Base-by-base conservation (phyloP, 2,888 invertebrate genomes). In the Callyntrura sp. region DNA sequence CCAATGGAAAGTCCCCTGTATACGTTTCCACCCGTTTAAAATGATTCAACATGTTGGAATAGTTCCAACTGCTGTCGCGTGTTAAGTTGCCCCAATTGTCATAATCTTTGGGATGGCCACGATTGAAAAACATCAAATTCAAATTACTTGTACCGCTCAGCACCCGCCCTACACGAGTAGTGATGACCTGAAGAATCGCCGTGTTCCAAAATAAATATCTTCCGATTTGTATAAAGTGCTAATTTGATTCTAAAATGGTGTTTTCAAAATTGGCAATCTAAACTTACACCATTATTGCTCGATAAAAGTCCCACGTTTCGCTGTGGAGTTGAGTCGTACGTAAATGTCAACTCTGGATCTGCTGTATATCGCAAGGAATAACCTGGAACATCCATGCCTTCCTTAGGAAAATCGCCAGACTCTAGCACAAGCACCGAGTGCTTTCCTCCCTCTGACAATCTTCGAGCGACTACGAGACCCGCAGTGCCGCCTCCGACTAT, bases 71-170 rank as follows among this genome's bases (percentile, higher is more conserved):
- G 20, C 35, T 9, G 11, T 87, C 68, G 11, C 45, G 45, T 20
- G 79, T 60, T 0, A 81, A 43, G 25, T 43, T 57, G 0, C 60
- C 81, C 81, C 81, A 81, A 12, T 81, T 57, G 35, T 81, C 43
- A 43, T 14, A 81, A 20, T 81, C 81, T 9, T 57, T 12, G 1
- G 81, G 81, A 60, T 17, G 11, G 12, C 78, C 91, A 23, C 91
- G 73, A 14, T 91, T 90, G n/a, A 78, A 90, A 82, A 90, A 87
- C 90, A 90, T 91, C 25, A 60, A 73, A 20, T 91, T 91, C 9
- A 91, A 85, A 0, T 82, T 28, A 28, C 90, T 90, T 4, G 88
- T 83, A 57, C 91, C 91, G 17, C 91, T 90, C 0, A 91, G 78
- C 6, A 83, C 68, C 23, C 82, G 81, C 0, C 91, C 91, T 9